Conservation (phyloP, 2,113 vertebrate species). For the Pterocles orientalis region DNA sequence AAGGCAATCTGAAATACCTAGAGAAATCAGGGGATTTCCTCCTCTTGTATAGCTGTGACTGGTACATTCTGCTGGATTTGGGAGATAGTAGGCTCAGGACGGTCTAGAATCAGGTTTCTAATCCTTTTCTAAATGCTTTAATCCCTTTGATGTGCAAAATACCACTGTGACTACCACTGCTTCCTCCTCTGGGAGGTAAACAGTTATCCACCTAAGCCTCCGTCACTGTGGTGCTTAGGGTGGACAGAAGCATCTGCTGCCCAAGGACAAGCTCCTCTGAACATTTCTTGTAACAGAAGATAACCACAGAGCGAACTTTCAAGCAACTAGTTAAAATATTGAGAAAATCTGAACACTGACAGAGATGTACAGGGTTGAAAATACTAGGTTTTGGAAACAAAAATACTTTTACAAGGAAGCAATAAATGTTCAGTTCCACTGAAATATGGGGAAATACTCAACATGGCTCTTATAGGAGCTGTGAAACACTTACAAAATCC, state of each 20-base stretch:
- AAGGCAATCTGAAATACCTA: background rate
- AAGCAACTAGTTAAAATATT: background rate
- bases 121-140: conserved; percentile 21
- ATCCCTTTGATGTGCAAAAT: conserved; percentile 54
- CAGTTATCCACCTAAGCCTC: background rate
- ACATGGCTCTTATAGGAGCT: background rate
- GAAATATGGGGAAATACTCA: background rate
- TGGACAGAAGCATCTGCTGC: background rate
- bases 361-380: background rate
- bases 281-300: background rate
- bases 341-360: background rate
- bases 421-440: background rate
- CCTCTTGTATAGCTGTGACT: background rate
- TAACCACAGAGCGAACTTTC: background rate
- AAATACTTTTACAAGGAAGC: background rate
- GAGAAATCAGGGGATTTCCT: background rate
- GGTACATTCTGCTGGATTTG: background rate
- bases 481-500: background rate
- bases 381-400: background rate
- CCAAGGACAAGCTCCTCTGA: background rate
- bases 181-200: conserved; percentile 3
- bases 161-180: background rate
- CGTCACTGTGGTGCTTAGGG: background rate
- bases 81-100: background rate
- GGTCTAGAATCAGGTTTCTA: conserved; percentile 11